phyloP scores from a whole-genome alignment of 2,797 vertebrate species.

The Micrastur ruficollis region DNA sequence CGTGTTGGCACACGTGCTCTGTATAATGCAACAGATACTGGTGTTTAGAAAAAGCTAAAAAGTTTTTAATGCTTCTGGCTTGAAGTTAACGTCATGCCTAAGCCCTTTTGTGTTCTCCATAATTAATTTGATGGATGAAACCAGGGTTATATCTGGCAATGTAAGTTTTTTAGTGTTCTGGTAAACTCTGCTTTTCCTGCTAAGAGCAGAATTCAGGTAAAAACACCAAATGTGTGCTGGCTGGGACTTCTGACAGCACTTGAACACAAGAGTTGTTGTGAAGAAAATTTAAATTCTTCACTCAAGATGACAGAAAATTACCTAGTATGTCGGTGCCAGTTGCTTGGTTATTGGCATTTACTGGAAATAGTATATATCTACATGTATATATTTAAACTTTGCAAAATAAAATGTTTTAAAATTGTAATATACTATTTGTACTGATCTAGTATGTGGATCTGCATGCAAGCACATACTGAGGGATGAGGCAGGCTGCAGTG shows the following conservation, averaged over 20 bases:
- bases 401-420: background rate
- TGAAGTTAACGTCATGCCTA: background rate
- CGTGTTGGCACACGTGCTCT: background rate
- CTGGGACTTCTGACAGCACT: background rate
- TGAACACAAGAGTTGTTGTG: background rate
- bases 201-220: background rate
- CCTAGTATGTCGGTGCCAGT: background rate
- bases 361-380: background rate
- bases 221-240: background rate
- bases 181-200: background rate
- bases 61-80: background rate
- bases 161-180: background rate
- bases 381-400: background rate
- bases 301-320: background rate
- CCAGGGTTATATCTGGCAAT: background rate
- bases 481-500: background rate
- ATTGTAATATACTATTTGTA: rapidly evolving
- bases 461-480: rapidly evolving
- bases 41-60: background rate
- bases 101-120: background rate
- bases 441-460: background rate
- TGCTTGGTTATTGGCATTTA: background rate
- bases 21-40: background rate
- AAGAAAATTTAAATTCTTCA: background rate
- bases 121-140: background rate